Base-by-base conservation (phyloP, 2,113 vertebrate genomes). In the Brienomyrus longianalis region DNA sequence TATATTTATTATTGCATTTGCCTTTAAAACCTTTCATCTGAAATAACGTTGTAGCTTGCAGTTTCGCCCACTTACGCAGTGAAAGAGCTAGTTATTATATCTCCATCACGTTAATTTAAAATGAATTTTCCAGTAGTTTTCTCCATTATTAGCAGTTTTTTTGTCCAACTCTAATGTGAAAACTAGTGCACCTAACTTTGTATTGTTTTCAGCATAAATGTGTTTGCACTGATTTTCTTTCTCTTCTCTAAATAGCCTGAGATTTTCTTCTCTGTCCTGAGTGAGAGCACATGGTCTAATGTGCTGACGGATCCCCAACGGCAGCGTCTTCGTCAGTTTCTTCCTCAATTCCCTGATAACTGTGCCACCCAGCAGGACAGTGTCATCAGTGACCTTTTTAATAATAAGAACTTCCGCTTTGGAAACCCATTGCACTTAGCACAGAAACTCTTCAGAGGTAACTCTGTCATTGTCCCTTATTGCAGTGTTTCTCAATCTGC, bases 251-350 rank as follows among this genome's bases (percentile, higher is more conserved):
- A 90, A 86, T 92, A 99, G 98, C 98, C 98, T 0, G 98, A 99
- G 35, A 97, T 99, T 89, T 99, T 99, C 95, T 99, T 99, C 88
- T 97, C 98, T 0, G 98, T 99, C 31, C 93, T 99, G 96, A 99
- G 98, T 89, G 93, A 97, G 87, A 97, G 96, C 47, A 99, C 98
- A 0, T 99, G 98, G 98, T 95, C 94, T 91, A 96, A 98, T 59
- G 97, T 99, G 0, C 93, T 99, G 89, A 96, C 97, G 59, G 97
- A 98, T 9, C 95, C 96, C 0, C 98, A 99, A 86, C 96, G 95
- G 80, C 96, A 97, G n/a, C 97, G 98, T 88, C 96, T 99, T 0
- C 96, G 96, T 85, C 97, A 98, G 92, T 97, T 99, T 92, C 95
- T 99, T 91, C 98, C 98, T 21, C 96, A 92, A 88, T 99, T 98